Conservation (phyloP, 2,797 vertebrate species). For the Phalloptychus januarius region DNA sequence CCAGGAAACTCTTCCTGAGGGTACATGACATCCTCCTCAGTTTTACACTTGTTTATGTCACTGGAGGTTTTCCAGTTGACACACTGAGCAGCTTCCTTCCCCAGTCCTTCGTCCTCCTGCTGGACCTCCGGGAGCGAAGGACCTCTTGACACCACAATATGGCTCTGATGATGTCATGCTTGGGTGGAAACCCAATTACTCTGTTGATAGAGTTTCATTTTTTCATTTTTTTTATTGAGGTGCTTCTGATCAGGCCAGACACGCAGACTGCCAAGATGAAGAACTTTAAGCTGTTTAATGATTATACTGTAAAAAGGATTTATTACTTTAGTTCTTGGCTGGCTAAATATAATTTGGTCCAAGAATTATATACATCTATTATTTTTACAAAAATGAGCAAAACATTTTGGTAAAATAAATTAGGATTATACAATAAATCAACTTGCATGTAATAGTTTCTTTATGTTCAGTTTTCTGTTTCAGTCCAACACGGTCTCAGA, state of each 20-base stretch:
- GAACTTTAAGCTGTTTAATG: background rate
- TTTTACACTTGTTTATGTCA: slow-evolving; percentile 13
- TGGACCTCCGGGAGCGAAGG: slow-evolving; percentile 51
- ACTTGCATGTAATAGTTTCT: background rate
- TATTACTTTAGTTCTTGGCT: background rate
- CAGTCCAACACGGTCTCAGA: too few species aligned
- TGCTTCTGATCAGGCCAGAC: background rate
- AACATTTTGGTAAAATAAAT: background rate
- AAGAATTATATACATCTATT: background rate
- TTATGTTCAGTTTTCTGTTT: background rate
- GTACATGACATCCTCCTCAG: background rate
- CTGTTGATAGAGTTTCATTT: slow-evolving; percentile 1
- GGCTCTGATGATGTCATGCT: slow-evolving; percentile 34
- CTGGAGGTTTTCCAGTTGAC: slow-evolving; percentile 64
- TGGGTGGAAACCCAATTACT: slow-evolving; percentile 12
- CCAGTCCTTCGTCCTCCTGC: slow-evolving; percentile 50
- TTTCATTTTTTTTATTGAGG: background rate
- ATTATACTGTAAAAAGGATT: background rate
- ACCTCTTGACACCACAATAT: slow-evolving; percentile 76
- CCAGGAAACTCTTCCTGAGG: slow-evolving; percentile 11
- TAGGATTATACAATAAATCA: background rate
- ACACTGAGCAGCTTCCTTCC: slow-evolving; percentile 65
- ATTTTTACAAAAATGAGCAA: background rate
- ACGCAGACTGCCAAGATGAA: background rate
- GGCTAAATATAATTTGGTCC: background rate